Conservation (phyloP, 2,113 vertebrate genomes). For the Microtus pennsylvanicus region DNA sequence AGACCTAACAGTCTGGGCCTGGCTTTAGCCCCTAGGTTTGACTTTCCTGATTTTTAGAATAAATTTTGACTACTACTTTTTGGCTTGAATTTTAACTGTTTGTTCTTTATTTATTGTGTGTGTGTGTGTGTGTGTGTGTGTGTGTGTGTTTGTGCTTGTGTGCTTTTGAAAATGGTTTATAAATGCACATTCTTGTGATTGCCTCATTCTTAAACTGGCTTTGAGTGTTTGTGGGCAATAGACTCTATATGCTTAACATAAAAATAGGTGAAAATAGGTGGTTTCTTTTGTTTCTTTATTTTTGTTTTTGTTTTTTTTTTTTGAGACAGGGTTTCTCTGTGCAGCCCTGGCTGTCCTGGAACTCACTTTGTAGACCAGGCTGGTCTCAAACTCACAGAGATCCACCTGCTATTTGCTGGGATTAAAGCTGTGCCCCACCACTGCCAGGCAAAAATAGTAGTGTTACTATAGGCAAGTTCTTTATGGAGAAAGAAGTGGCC, state of each 20-base stretch:
- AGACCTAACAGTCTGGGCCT: background rate
- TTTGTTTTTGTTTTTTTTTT: no score
- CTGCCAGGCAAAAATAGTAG: background rate
- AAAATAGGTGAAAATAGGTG: no score
- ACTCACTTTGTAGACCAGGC: background rate
- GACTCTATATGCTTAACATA: background rate
- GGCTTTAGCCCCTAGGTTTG: conserved; percentile 6
- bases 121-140: background rate
- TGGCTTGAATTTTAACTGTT: conserved; percentile 24
- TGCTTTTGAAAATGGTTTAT: conserved; percentile 33
- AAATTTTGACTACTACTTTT: conserved; percentile 32
- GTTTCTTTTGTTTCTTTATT: background rate
- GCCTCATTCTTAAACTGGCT: conserved; percentile 17
- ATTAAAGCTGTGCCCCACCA: background rate
- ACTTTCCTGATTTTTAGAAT: background rate
- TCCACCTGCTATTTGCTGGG: background rate
- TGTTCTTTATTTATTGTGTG: background rate
- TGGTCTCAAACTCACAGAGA: background rate
- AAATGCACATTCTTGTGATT: background rate
- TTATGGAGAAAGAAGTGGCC: conserved; percentile 24
- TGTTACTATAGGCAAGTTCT: conserved; percentile 11
- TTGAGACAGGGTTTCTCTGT: background rate
- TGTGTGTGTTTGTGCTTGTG: background rate
- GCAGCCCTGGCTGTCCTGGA: background rate
- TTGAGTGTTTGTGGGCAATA: conserved; percentile 31